Evolutionary conservation across 2,888 invertebrate genomes (phyloP).

Genomic region (Drosophila buzzatii): DNA sequence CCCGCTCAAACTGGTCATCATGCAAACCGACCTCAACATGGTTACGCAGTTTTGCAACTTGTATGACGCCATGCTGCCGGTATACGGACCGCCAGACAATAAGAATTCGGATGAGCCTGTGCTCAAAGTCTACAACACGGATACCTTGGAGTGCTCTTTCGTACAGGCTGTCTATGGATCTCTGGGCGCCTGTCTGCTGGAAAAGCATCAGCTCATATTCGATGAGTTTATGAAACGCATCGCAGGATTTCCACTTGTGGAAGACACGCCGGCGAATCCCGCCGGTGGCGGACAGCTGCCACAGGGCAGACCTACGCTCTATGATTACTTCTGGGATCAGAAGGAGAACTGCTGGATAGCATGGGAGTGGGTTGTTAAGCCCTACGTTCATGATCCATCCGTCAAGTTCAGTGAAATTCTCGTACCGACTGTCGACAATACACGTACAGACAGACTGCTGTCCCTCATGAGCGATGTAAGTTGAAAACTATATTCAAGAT

Average conservation of each 20-base stretch:
- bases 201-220: constrained; percentile 89
- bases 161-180: constrained; percentile 92
- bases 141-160: constrained; percentile 90
- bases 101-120: constrained; percentile 84
- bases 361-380: constrained; percentile 93
- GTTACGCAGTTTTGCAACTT: constrained; percentile 93
- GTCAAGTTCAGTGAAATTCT: constrained; percentile 93
- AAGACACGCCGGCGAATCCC: constrained; percentile 88
- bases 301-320: constrained; percentile 89
- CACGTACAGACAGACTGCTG: constrained; percentile 92
- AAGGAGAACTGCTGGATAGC: constrained; percentile 91
- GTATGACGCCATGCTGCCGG: constrained; percentile 89
- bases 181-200: constrained; percentile 91
- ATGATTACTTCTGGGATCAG: constrained; percentile 92
- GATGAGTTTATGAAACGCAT: constrained; percentile 91
- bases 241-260: constrained; percentile 89
- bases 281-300: constrained; percentile 91
- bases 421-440: constrained; percentile 95
- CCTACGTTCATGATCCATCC: constrained; percentile 90
- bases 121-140: constrained; percentile 86
- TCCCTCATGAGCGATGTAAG: constrained; percentile 90
- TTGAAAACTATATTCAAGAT: neutral
- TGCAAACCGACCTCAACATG: constrained; percentile 94
- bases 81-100: constrained; percentile 84
- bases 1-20: constrained; percentile 92